Evolutionary conservation across 2,113 vertebrate species (phyloP).

Genomic region (Anser brachyrhynchus): DNA sequence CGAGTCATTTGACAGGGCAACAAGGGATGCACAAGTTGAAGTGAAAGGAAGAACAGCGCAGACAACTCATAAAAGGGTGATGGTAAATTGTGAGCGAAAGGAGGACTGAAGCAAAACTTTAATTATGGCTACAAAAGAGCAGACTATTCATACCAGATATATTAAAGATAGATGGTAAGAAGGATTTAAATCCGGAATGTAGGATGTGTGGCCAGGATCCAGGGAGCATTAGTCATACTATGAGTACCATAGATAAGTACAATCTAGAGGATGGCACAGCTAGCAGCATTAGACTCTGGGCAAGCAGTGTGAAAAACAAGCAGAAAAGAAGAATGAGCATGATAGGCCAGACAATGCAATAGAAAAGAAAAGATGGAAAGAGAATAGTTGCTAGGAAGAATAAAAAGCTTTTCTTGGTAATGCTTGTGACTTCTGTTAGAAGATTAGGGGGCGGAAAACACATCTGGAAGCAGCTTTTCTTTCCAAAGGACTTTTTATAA

Average conservation of each 20-base stretch:
- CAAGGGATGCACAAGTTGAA: not conserved
- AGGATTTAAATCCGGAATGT: slow-evolving; percentile 42
- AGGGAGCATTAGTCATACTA: not conserved
- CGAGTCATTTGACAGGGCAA: not conserved
- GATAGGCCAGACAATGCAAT: not conserved
- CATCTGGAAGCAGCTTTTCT: not conserved
- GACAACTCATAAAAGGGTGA: not conserved
- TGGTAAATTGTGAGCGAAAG: not conserved
- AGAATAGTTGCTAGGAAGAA: slow-evolving; percentile 6
- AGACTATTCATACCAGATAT: slow-evolving; percentile 1
- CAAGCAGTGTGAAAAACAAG: slow-evolving; percentile 42
- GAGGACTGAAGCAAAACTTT: slow-evolving; percentile 27
- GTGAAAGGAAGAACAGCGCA: not conserved
- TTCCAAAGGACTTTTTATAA: not conserved
- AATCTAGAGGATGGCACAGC: slow-evolving; percentile 36
- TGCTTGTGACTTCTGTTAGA: not conserved
- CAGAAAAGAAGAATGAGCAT: not conserved
- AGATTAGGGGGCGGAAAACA: not conserved
- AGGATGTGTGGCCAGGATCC: not conserved
- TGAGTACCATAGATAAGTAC: slow-evolving; percentile 13
- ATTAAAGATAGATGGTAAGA: not conserved
- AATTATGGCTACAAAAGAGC: slow-evolving; percentile 26
- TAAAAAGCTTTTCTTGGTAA: slow-evolving; percentile 24
- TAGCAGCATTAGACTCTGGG: not conserved
- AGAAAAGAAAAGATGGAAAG: slow-evolving; percentile 30